Base-by-base conservation (phyloP, 2,113 vertebrate species). In the Varanus komodoensis region DNA sequence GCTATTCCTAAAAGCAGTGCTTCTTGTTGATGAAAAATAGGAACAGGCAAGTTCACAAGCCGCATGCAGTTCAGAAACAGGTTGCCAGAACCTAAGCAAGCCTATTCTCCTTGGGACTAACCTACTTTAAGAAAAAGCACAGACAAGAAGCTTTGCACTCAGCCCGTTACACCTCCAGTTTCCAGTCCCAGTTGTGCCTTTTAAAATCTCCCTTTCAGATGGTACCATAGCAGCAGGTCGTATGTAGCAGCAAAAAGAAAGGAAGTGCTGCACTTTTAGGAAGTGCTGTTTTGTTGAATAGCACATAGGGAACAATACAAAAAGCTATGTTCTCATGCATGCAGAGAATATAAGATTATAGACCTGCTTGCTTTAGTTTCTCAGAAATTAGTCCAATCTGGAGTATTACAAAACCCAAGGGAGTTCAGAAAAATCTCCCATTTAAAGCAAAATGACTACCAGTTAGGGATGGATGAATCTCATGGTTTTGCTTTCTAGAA, bases 41-140 rank as follows among this genome's bases (percentile, higher is more conserved):
- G 54, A 90, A 73, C 61, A 6, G 29, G 15, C 69, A 50, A n/a
- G 61, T n/a, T 80, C 32, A 75, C n/a, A 80, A 54, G 34, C 64
- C 48, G 71, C 64, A 80, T 69, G 64, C 74, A 54, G n/a, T 11
- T 85, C 73, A 78, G 67, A 64, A 83, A 38, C 48, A 69, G 12
- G 73, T 57, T 54, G 14, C 48, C 23, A 12, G 82, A 38, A 50
- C 61, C 79, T 79, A 89, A 78, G 69, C 48, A 85, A 85, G n/a
- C 64, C 71, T 71, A 57, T 54, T 80, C 75, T 79, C 75, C 29
- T 80, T 71, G 83, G 89, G 64, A 80, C 64, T 85, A 90, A 90
- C 75, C 89, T 90, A 90, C 87, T 88, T 87, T 88, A 21, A 25
- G 64, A 81, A 52, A 32, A 81, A 69, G 64, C 77, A 15, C 75